phyloP scores from a whole-genome alignment of 2,888 invertebrate genomes.

The Ctena decussata region DNA sequence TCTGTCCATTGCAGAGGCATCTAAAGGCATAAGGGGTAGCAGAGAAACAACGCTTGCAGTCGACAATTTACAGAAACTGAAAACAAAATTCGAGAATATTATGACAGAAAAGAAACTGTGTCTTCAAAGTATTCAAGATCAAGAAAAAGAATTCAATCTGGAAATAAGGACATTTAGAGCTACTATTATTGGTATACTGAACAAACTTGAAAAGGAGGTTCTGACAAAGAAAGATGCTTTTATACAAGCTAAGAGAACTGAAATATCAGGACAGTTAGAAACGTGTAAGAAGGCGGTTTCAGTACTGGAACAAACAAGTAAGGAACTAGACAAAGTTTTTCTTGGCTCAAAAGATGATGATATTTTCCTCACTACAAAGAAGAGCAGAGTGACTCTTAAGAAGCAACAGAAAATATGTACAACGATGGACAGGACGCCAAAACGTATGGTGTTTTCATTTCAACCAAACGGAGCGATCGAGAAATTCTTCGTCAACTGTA shows the following conservation, averaged over 20 bases:
- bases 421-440: constrained; percentile 44
- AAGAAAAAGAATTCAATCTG: constrained; percentile 48
- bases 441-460: constrained; percentile 41
- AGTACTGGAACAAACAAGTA: constrained; percentile 44
- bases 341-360: constrained; percentile 45
- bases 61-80: constrained; percentile 48
- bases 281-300: constrained; percentile 39
- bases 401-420: constrained; percentile 45
- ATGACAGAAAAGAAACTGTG: constrained; percentile 33
- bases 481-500: constrained; percentile 50
- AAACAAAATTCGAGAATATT: constrained; percentile 36
- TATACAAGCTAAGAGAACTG: constrained; percentile 36
- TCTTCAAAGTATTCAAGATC: constrained; percentile 28
- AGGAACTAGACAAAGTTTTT: constrained; percentile 46
- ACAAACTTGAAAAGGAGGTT: constrained; percentile 53
- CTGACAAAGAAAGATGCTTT: constrained; percentile 59
- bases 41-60: constrained; percentile 45
- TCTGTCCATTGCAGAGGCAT: constrained; percentile 45
- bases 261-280: constrained; percentile 39
- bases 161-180: constrained; percentile 42
- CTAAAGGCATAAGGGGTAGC: constrained; percentile 56
- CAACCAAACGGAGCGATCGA: constrained; percentile 42
- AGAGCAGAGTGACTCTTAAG: constrained; percentile 33
- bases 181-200: constrained; percentile 51
- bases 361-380: constrained; percentile 47